Evolutionary conservation across 2,888 invertebrate genomes (phyloP).

Genomic region (Dastarcus helophoroides): DNA sequence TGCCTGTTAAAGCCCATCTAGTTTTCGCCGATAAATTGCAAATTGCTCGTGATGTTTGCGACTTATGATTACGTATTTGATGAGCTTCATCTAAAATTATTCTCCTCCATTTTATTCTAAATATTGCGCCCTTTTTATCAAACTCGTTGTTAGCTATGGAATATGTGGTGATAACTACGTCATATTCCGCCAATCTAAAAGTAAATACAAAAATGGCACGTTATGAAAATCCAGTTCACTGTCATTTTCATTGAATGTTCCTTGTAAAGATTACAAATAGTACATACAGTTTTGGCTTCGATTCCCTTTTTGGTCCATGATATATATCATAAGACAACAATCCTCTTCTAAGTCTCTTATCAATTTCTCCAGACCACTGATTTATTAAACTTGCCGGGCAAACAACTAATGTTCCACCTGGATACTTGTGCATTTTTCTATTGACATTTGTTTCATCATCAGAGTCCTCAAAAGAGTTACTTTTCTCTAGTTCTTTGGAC

Average conservation of each 20-base stretch:
- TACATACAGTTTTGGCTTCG: constrained; percentile 39
- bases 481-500: constrained; percentile 36
- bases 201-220: constrained; percentile 2
- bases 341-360: constrained; percentile 48
- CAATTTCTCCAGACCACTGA: constrained; percentile 82
- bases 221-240: too few species aligned
- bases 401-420: constrained; percentile 74
- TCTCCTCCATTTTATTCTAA: constrained; percentile 69
- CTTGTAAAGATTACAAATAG: too few species aligned
- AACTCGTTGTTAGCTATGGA: constrained; percentile 56
- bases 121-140: constrained; percentile 47
- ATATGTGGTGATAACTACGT: constrained; percentile 86
- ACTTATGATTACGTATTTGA: constrained; percentile 78
- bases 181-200: constrained; percentile 49
- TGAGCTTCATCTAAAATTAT: constrained; percentile 92
- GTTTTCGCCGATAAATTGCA: constrained; percentile 49
- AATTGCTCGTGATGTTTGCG: constrained; percentile 59
- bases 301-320: constrained; percentile 71
- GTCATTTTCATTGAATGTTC: too few species aligned
- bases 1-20: constrained; percentile 85
- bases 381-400: constrained; percentile 84
- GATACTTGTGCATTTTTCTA: constrained; percentile 17
- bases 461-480: constrained; percentile 25
- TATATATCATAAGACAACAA: constrained; percentile 55
- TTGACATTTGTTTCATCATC: constrained; percentile 19